Evolutionary conservation across 2,888 invertebrate species (phyloP).

Genomic region (Watsonalla binaria): DNA sequence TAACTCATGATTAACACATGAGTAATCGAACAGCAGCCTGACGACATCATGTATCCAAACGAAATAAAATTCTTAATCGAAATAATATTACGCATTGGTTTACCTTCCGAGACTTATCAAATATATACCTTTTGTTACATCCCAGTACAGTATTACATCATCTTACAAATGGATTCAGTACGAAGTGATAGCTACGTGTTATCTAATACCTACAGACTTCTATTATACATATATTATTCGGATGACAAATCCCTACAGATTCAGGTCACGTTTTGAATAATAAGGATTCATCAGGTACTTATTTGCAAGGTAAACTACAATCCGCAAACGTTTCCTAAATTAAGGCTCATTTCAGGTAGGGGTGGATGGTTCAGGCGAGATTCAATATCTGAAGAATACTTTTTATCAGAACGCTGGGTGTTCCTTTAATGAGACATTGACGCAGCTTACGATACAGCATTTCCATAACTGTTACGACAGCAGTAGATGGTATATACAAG

Average conservation of each 20-base stretch:
- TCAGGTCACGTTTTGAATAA: not conserved
- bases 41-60: no score
- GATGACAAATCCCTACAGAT: not conserved
- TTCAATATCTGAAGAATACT: slow-evolving; percentile 78
- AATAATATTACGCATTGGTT: no score
- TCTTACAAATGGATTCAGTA: no score
- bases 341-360: slow-evolving; percentile 28
- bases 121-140: no score
- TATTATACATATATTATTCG: no score
- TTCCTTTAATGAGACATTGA: slow-evolving; percentile 60
- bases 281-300: not conserved
- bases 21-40: no score
- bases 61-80: no score
- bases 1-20: no score
- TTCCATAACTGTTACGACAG: slow-evolving; percentile 73
- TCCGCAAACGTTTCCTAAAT: not conserved
- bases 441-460: slow-evolving; percentile 36
- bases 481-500: slow-evolving; percentile 74
- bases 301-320: not conserved
- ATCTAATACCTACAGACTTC: no score
- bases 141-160: no score
- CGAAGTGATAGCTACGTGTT: no score
- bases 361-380: slow-evolving; percentile 79
- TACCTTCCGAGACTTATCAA: no score
- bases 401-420: slow-evolving; percentile 72